Percentiles rank a stretch among this genome's conserved stretches.
These are phyloP conservation scores for Agrypnus murinus DNA, from an alignment of 2,888 invertebrate species.

Conservation along the genomic window DNA sequence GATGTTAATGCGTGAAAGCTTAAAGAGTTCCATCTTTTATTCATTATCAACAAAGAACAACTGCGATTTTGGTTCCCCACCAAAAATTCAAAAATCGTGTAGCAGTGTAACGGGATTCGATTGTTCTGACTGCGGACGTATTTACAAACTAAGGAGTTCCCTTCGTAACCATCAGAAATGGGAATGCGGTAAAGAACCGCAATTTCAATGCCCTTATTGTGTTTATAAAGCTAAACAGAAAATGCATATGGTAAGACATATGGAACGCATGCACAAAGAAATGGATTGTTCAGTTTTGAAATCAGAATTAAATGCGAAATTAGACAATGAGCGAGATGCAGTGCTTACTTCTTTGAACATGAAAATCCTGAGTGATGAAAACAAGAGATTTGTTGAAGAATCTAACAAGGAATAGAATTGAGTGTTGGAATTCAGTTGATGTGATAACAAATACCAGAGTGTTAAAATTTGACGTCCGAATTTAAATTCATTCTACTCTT, in stretches of 20 bases:
- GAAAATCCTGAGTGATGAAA: too few relatives aligned
- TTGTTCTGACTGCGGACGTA: constrained; percentile 85
- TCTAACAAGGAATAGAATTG: too few relatives aligned
- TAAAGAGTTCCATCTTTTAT: constrained; percentile 42
- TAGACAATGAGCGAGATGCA: too few relatives aligned
- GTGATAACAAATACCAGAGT: too few relatives aligned
- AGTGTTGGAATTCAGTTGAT: too few relatives aligned
- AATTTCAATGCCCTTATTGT: too few relatives aligned
- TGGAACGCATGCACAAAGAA: constrained; percentile 82
- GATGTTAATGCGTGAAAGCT: constrained; percentile 70
- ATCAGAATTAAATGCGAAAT: constrained; percentile 61
- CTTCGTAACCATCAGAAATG: constrained; percentile 85
- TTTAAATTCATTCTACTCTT: too few relatives aligned
- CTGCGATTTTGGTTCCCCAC: constrained; percentile 57
- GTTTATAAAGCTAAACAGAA: too few relatives aligned
- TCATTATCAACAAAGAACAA: constrained; percentile 43
- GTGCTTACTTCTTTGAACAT: too few relatives aligned
- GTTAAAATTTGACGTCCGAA: too few relatives aligned
- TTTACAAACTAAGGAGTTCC: constrained; percentile 88
- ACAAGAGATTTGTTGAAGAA: too few relatives aligned
- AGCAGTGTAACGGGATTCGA: constrained; percentile 73
- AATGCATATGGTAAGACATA: constrained; percentile 83
- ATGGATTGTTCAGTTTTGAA: constrained; percentile 68
- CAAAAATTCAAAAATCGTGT: constrained; percentile 18
- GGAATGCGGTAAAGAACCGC: too few relatives aligned